Evolutionary conservation across 2,797 vertebrate species (phyloP).

Genomic region (Dryobates pubescens): DNA sequence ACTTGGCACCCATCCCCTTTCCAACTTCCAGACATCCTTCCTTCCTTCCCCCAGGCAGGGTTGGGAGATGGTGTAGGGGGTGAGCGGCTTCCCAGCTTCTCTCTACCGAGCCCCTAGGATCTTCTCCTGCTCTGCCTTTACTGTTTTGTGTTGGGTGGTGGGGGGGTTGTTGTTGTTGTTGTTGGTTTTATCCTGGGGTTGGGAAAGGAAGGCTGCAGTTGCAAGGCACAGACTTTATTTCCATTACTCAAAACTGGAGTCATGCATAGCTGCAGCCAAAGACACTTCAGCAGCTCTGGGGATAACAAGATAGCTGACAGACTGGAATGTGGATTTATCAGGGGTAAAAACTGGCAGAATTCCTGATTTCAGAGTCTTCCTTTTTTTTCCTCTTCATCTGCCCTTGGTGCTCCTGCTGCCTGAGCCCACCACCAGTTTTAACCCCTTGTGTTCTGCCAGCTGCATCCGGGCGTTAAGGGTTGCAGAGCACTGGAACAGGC

Average conservation of each 20-base stretch:
- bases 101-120: neutral
- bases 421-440: neutral
- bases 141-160: no score
- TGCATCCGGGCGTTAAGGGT: neutral
- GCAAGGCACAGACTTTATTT: conserved; percentile 63
- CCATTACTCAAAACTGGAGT: conserved; percentile 73
- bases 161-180: no score
- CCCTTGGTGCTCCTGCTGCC: conserved; percentile 33
- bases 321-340: conserved; percentile 74
- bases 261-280: conserved; percentile 68
- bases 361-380: conserved; percentile 64
- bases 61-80: neutral
- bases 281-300: conserved; percentile 76
- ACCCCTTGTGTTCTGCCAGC: conserved; percentile 2
- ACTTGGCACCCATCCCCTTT: neutral
- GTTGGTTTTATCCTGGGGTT: neutral
- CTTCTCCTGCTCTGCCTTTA: neutral
- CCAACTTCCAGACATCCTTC: neutral
- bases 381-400: conserved; percentile 51
- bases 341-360: conserved; percentile 73
- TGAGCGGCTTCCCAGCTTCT: neutral
- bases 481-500: no score
- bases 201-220: conserved; percentile 12
- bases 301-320: conserved; percentile 79
- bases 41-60: neutral